Evolutionary conservation across 2,888 invertebrate genomes (phyloP), one percentile per base, ranked within the genome.

Genomic region (Agonum fuliginosum): DNA sequence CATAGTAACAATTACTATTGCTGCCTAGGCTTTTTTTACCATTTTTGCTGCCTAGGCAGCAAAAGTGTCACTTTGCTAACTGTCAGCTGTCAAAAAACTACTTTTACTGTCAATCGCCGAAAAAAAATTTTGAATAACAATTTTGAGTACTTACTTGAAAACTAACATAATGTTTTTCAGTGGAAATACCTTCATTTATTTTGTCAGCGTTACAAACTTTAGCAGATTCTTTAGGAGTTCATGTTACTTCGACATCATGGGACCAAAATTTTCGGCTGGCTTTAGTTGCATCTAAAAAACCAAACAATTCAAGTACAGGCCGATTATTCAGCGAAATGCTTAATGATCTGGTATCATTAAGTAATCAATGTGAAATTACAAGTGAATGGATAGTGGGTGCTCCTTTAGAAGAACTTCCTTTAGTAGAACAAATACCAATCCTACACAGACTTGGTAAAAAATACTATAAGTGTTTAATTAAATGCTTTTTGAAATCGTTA

Each of bases 391-490:
- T 92, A 70, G 83, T 91, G 54, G 93, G 93, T 1, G 93, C 93
- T 0, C 93, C 93, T 0, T 87, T 94, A n/a, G 92, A 93, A 81
- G 92, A 94, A 81, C 85, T 95, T 78, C 94, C 95, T 0, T 89
- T 95, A 24, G 94, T 95, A 0, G 95, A 95, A 83, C 95, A 95
- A 86, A 95, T 95, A 84, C 93, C 95, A 1, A 91, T 94, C 20
- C 86, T 93, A 43, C 93, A 94, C 85, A 88, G 93, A 84, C 87
- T 93, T 81, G 91, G 91, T 91, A 83, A 84, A 54, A 22, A 19
- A 48, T 70, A 34, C 34, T 62, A 48, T 62, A 74, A 58, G 6
- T 74, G 37, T 8, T 71, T 27, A 48, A 24, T 65, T 30, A 41
- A 51, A 22, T 10, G 17, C 4, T 37, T 51, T 51, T 70, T 12